Evolutionary conservation across 2,888 invertebrate species (phyloP).

Genomic region (Drosophila anceps): DNA sequence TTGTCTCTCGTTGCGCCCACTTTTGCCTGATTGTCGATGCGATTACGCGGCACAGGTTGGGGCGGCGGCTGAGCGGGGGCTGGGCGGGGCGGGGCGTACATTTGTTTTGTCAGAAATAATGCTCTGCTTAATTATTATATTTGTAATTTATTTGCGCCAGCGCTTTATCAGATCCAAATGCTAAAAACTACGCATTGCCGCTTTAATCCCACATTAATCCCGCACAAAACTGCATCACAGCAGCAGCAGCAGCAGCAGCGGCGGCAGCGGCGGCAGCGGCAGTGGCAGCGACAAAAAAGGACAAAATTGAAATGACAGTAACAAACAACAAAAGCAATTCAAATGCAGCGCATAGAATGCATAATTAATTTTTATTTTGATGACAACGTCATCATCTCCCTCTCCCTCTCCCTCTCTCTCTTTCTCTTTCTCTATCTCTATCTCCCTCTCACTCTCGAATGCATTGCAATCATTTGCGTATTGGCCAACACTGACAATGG

Average conservation of each 20-base stretch:
- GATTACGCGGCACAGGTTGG: no score
- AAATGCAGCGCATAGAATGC: constrained; percentile 82
- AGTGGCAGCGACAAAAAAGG: constrained; percentile 52
- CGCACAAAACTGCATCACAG: constrained; percentile 49
- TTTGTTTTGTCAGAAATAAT: constrained; percentile 81
- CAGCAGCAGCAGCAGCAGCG: constrained; percentile 33
- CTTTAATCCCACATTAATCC: constrained; percentile 77
- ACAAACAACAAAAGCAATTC: constrained; percentile 79
- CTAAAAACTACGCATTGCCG: constrained; percentile 63
- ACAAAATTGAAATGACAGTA: constrained; percentile 74
- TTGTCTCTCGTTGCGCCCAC: constrained; percentile 26
- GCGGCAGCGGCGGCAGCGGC: constrained; percentile 31
- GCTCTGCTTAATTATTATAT: constrained; percentile 83
- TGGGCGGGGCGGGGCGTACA: constrained; percentile 31
- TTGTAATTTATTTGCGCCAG: constrained; percentile 81
- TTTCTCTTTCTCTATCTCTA: constrained; percentile 1
- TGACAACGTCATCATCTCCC: constrained; percentile 76
- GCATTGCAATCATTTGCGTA: neutral
- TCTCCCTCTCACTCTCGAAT: neutral
- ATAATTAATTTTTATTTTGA: constrained; percentile 85
- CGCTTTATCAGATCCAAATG: constrained; percentile 74
- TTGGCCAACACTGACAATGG: constrained; percentile 3
- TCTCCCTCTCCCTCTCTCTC: neutral
- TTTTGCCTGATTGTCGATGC: constrained; percentile 35
- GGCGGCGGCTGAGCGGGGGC: neutral